phyloP scores from a whole-genome alignment of 2,888 invertebrate genomes.

The Drosophila mercatorum region DNA sequence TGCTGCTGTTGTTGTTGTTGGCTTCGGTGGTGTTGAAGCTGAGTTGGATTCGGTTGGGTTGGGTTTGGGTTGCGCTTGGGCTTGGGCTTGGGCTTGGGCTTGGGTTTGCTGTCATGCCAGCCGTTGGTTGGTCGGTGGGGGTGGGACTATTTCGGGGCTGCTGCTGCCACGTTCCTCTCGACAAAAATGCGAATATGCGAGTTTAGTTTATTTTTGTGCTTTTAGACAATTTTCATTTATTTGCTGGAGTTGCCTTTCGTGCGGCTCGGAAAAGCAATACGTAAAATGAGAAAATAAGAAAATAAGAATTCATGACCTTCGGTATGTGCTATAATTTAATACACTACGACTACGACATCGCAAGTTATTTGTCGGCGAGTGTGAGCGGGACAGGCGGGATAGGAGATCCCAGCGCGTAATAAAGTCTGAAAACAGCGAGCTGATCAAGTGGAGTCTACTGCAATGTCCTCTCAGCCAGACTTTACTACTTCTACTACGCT shows the following conservation, averaged over 20 bases:
- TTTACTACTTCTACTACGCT: no score
- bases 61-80: conserved; percentile 19
- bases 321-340: conserved; percentile 81
- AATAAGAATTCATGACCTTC: conserved; percentile 80
- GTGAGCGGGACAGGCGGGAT: not conserved
- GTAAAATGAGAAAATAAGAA: conserved; percentile 73
- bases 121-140: not conserved
- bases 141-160: conserved; percentile 52
- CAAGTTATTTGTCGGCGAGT: conserved; percentile 35
- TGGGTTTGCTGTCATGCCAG: conserved; percentile 29
- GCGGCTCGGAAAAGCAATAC: conserved; percentile 68
- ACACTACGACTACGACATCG: conserved; percentile 62
- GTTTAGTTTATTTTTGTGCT: conserved; percentile 81
- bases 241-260: conserved; percentile 49
- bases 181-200: conserved; percentile 83
- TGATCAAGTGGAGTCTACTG: not conserved
- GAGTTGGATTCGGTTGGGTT: conserved; percentile 22
- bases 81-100: conserved; percentile 7
- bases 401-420: not conserved
- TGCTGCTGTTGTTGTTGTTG: conserved; percentile 53
- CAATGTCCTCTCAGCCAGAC: not conserved
- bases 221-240: conserved; percentile 81
- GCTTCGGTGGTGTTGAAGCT: conserved; percentile 25
- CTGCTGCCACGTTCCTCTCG: conserved; percentile 61
- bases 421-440: not conserved